Percentiles rank a stretch among this genome's conserved stretches.
These are phyloP conservation scores for Eurystomus glaucurus DNA, from an alignment of 2,797 vertebrate species.

Conservation along the genomic window DNA sequence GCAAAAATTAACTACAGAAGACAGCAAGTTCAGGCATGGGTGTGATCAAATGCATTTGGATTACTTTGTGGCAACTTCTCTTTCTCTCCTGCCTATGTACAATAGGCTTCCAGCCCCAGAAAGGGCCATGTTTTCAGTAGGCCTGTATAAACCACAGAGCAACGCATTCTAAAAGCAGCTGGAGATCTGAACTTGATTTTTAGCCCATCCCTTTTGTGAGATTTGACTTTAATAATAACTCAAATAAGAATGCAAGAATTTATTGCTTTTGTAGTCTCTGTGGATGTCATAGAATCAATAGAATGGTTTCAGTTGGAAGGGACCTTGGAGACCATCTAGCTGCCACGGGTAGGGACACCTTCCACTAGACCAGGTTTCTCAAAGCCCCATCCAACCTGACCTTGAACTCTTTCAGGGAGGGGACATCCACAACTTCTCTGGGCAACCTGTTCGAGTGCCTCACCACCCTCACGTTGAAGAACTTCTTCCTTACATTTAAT, in stretches of 20 bases:
- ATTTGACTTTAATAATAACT: neutral
- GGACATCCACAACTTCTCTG: neutral
- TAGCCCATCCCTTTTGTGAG: neutral
- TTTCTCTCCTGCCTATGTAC: accelerated
- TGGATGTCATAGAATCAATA: neutral
- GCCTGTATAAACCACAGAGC: neutral
- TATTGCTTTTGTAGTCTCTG: neutral
- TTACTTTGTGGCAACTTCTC: neutral
- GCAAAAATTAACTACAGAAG: neutral
- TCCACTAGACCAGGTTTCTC: neutral
- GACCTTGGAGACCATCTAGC: neutral
- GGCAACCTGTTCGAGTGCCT: neutral
- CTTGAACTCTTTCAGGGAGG: neutral
- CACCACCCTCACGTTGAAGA: neutral
- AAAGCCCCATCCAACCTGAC: neutral
- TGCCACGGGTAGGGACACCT: neutral
- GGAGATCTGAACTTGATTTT: neutral
- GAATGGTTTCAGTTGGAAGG: neutral
- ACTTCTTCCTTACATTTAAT: neutral
- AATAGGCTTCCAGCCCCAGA: neutral
- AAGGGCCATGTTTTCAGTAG: neutral
- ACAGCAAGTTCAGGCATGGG: neutral
- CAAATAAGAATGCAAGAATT: neutral
- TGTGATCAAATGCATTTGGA: neutral
- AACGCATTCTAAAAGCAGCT: neutral